Evolutionary conservation across 2,888 invertebrate genomes (phyloP), one percentile per base, ranked within the genome.

Genomic region (Caenorhabditis plicata): DNA sequence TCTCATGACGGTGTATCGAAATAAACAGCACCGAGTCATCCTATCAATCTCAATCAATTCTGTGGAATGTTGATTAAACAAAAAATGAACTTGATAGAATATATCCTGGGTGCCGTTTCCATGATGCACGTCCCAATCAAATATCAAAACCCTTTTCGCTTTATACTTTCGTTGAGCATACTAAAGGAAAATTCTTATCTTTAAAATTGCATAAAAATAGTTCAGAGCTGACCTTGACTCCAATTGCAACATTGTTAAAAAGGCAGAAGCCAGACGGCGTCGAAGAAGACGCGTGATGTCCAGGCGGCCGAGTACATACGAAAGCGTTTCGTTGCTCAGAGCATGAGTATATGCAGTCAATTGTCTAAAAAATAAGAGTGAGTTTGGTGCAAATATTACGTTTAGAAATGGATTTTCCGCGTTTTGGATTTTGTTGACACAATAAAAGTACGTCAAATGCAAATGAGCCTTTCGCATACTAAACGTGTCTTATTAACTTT

Each of bases 231-330:
- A 68, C 62, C 42, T 68, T 66, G 0, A 95, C 92, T 42, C 95
- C 94, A 74, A 98, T 89, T 39, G 94, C 93, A 52, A 98, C 89
- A 50, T 92, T 92, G 86, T 98, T 98, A 85, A 98, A 96, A 86
- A 94, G 95, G 83, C 98, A 98, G 85, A 98, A 98, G 48, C 98
- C 98, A 78, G 76, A 73, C 11, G 74, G 70, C 29, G 65, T 64
- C 9, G 90, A 90, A 36, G 89, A 87, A 83, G 95, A 95, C 0
- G 96, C 95, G 77, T 87, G 87, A 74, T 87, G 86, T 7, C 92
- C 92, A 2, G 55, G 55, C 13, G 52, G 64, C 9, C 58, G 52
- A 15, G 45, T 53, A 8, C 49, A 31, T 15, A 53, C 61, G 13
- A 55, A 40, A 8, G 54, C 50, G 15, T 61, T 61, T 3, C 51